Evolutionary conservation across 2,797 vertebrate genomes (phyloP).

Genomic region (Anguilla megastoma): DNA sequence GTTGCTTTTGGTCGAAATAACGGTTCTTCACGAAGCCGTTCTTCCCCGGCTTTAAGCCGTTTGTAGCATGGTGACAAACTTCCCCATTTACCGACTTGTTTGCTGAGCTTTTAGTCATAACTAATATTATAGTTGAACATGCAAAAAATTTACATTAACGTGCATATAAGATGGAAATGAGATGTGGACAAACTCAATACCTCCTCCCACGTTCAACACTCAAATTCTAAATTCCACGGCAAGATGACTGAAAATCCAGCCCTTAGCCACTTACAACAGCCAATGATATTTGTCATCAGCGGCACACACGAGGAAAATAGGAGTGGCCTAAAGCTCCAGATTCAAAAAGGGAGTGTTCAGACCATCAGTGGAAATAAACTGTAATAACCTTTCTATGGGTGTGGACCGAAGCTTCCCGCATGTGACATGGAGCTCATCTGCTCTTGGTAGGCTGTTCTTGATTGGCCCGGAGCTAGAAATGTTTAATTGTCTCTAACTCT

Average conservation of each 20-base stretch:
- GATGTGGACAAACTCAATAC: constrained; percentile 54
- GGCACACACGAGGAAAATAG: constrained; percentile 24
- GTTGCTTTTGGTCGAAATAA: constrained; percentile 48
- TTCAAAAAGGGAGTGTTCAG: constrained; percentile 38
- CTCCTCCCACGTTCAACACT: constrained; percentile 49
- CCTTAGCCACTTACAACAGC: constrained; percentile 42
- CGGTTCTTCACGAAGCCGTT: constrained; percentile 62
- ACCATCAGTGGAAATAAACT: constrained; percentile 23
- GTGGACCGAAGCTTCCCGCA: constrained; percentile 1
- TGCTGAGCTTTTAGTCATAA: constrained; percentile 69
- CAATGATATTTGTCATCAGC: constrained; percentile 43
- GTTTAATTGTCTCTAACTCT: background rate
- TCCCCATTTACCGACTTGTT: constrained; percentile 58
- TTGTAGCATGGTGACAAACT: constrained; percentile 57
- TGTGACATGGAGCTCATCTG: constrained; percentile 18
- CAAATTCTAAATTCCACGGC: constrained; percentile 20
- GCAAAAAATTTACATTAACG: constrained; percentile 49
- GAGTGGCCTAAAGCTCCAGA: constrained; percentile 38
- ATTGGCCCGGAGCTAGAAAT: background rate
- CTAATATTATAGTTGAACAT: constrained; percentile 48
- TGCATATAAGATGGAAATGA: constrained; percentile 51
- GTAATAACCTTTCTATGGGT: constrained; percentile 19
- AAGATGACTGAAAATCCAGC: constrained; percentile 62
- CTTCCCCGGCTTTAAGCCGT: constrained; percentile 63
- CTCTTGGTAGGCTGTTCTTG: background rate